These are phyloP conservation scores for Hirtodrosophila confusa DNA, from an alignment of 2,888 invertebrate genomes.

Conservation along the genomic window DNA sequence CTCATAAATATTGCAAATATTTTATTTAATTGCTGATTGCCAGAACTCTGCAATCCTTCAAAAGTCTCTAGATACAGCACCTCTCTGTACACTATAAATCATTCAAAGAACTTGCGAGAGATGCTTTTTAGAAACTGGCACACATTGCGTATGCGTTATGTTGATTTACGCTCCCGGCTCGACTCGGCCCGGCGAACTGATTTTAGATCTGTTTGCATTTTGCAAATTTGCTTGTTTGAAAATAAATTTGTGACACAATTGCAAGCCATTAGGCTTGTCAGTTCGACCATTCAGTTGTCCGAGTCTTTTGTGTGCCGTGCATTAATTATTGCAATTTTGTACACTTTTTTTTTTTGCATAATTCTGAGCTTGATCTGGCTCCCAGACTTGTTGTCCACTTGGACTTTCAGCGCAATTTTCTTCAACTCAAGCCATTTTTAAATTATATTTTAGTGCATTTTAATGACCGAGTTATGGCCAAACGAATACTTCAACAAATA, in stretches of 20 bases:
- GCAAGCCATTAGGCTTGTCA: constrained; percentile 21
- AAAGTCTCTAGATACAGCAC: neutral
- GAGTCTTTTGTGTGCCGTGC: constrained; percentile 31
- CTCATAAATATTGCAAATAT: constrained; percentile 8
- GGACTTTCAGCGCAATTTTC: constrained; percentile 1
- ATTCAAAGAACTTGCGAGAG: neutral
- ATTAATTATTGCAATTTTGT: constrained; percentile 51
- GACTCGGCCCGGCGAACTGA: constrained; percentile 32
- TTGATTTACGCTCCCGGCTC: constrained; percentile 28
- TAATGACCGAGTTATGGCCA: constrained; percentile 37
- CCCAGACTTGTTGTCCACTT: constrained; percentile 7
- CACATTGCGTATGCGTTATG: constrained; percentile 61
- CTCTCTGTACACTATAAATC: neutral
- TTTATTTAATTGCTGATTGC: constrained; percentile 4
- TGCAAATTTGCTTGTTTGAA: constrained; percentile 54
- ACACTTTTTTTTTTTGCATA: constrained; percentile 6
- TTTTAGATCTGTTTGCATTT: constrained; percentile 24
- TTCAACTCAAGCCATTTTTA: constrained; percentile 1
- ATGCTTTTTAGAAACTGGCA: constrained; percentile 48
- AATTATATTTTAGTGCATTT: constrained; percentile 47
- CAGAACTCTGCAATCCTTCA: constrained; percentile 3
- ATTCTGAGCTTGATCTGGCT: constrained; percentile 1
- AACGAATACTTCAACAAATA: constrained; percentile 16
- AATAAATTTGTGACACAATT: constrained; percentile 71
- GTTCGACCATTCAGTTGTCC: neutral